Percentiles rank a stretch among this genome's conserved stretches.
These are phyloP conservation scores for Elephas maximus DNA, from an alignment of 2,113 vertebrate species.

Conservation along the genomic window DNA sequence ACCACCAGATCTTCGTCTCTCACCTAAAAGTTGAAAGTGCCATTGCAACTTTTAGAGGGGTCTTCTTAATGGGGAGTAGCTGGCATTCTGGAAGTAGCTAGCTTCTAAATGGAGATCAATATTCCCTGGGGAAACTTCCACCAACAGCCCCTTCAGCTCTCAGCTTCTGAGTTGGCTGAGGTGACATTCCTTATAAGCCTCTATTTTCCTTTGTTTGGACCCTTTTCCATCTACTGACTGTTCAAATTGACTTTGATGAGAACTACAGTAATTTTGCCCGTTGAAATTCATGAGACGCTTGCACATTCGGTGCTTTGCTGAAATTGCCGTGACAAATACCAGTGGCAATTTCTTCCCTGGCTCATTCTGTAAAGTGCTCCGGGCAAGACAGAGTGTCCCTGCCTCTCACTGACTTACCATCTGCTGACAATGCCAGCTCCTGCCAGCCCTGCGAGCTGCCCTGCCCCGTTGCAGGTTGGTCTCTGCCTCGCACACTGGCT, in stretches of 20 bases:
- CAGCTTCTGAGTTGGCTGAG: fast-evolving
- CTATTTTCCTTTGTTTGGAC: not conserved
- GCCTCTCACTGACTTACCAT: fast-evolving
- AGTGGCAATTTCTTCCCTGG: constrained; percentile 32
- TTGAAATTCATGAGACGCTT: constrained; percentile 51
- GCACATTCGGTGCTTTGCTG: not conserved
- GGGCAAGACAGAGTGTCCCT: not conserved
- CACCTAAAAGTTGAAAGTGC: not conserved
- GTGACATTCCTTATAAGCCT: not conserved
- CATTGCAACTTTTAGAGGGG: fast-evolving
- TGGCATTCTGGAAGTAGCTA: not conserved
- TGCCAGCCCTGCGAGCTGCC: fast-evolving
- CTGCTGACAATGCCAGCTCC: not conserved
- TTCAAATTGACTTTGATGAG: constrained; percentile 75
- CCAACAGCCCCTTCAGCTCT: not conserved
- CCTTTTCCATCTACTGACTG: constrained; percentile 10
- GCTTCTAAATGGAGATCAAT: not conserved
- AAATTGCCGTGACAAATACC: constrained; percentile 62
- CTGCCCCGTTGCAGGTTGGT: fast-evolving
- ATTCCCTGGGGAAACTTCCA: not conserved
- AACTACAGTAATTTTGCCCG: constrained; percentile 55
- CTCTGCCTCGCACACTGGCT: not conserved
- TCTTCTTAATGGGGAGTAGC: not conserved
- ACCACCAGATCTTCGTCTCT: not conserved
- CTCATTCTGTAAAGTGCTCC: constrained; percentile 38